Percentiles rank a stretch among this genome's conserved stretches.
These are phyloP conservation scores for Drosophila auraria DNA, from an alignment of 1,140 invertebrate species.

Conservation along the genomic window DNA sequence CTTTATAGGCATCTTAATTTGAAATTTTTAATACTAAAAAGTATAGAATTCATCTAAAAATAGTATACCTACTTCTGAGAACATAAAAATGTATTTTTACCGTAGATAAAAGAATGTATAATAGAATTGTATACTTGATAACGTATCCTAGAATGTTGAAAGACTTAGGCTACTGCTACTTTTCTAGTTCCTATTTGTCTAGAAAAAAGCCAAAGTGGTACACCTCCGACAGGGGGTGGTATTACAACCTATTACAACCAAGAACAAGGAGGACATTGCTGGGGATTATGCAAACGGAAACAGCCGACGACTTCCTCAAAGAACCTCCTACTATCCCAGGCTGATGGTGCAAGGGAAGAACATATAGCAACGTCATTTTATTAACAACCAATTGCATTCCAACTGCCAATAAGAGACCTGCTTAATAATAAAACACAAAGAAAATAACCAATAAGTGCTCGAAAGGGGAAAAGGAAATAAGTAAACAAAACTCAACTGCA, in stretches of 20 bases:
- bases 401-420: conserved; percentile 1
- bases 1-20: no score
- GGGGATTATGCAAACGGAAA: conserved; percentile 19
- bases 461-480: conserved; percentile 9
- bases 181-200: background rate
- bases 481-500: conserved; percentile 22
- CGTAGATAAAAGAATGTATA: no score
- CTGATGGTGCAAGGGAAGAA: background rate
- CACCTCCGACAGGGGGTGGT: no score
- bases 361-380: background rate
- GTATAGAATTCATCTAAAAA: no score
- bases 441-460: background rate
- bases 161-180: no score
- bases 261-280: conserved; percentile 11
- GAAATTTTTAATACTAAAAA: no score
- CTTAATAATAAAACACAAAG: background rate
- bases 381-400: background rate
- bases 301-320: conserved; percentile 20
- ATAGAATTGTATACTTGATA: no score
- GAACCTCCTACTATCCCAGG: background rate
- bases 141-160: no score
- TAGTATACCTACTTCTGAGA: no score
- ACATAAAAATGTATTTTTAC: no score
- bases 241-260: background rate
- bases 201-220: background rate